Conservation (phyloP, 2,797 vertebrate genomes). For the Paramormyrops hopkinsi region DNA sequence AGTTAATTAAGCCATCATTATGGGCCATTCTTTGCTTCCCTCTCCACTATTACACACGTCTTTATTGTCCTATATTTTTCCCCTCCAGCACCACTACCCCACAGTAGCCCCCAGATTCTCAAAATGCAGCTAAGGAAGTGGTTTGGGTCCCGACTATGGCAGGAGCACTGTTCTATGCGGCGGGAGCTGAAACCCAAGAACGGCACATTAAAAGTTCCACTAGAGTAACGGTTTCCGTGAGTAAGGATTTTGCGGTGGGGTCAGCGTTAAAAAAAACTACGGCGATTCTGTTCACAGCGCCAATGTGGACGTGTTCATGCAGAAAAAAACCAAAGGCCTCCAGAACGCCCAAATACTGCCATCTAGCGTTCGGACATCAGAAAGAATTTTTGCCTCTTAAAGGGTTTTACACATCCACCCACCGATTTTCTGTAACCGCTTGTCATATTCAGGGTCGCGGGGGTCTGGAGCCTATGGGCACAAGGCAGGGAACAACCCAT, state of each 20-base stretch:
- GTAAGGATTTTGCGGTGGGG: slow-evolving; percentile 50
- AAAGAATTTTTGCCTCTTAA: neutral
- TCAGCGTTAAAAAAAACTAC: slow-evolving; percentile 28
- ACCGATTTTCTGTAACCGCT: neutral
- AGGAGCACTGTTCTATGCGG: slow-evolving; percentile 50
- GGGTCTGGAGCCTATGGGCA: neutral
- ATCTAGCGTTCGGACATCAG: slow-evolving; percentile 25
- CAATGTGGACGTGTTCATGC: slow-evolving; percentile 1
- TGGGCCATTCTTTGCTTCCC: neutral
- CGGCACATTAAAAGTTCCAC: slow-evolving; percentile 68
- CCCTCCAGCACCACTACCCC: neutral
- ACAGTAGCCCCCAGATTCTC: neutral
- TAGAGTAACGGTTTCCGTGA: slow-evolving; percentile 59
- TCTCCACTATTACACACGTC: neutral
- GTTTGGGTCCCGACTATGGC: slow-evolving; percentile 62
- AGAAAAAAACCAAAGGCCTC: neutral
- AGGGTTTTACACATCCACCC: neutral
- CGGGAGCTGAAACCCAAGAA: slow-evolving; percentile 59
- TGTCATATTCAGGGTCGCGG: neutral
- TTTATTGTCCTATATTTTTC: slow-evolving; percentile 9
- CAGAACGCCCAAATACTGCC: slow-evolving; percentile 27
- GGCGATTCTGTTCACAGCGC: slow-evolving; percentile 14
- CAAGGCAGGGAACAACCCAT: neutral
- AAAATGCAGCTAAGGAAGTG: slow-evolving; percentile 54
- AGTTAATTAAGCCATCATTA: neutral